Evolutionary conservation across 2,888 invertebrate genomes (phyloP).

Genomic region (Rhagonycha fulva): DNA sequence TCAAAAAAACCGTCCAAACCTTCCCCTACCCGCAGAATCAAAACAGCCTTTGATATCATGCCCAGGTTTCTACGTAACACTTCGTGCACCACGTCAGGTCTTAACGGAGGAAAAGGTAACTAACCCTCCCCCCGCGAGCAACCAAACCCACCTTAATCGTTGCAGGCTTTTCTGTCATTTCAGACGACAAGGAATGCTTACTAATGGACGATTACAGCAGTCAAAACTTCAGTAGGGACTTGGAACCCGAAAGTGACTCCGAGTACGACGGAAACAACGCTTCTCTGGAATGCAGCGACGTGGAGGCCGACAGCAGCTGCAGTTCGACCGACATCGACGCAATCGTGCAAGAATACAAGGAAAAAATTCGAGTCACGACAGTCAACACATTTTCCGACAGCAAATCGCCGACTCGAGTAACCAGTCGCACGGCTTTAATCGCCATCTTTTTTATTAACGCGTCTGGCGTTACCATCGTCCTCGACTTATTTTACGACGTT

Average conservation of each 20-base stretch:
- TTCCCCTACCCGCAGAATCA: conserved; percentile 26
- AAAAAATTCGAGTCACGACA: conserved; percentile 63
- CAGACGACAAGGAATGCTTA: conserved; percentile 64
- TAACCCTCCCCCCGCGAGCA: background rate
- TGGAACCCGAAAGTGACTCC: conserved; percentile 46
- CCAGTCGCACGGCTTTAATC: conserved; percentile 43
- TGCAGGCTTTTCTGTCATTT: conserved; percentile 48
- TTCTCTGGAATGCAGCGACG: conserved; percentile 42
- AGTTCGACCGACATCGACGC: conserved; percentile 79
- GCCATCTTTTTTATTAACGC: conserved; percentile 41
- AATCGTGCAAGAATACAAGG: conserved; percentile 76
- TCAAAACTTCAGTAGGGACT: conserved; percentile 44
- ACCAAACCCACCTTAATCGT: background rate
- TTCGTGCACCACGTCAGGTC: background rate
- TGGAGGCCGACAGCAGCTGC: conserved; percentile 62
- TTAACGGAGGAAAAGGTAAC: conserved; percentile 10
- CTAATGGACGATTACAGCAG: conserved; percentile 61
- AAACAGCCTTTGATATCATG: conserved; percentile 38
- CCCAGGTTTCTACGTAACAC: conserved; percentile 36
- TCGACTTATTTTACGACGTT: conserved; percentile 41
- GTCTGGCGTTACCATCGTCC: conserved; percentile 41
- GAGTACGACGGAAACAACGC: conserved; percentile 48
- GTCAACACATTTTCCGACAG: conserved; percentile 46
- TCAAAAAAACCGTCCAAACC: conserved; percentile 11
- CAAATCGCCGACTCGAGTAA: conserved; percentile 42